These are phyloP conservation scores for Syngnathus acus DNA, from an alignment of 2,797 vertebrate species.

Conservation along the genomic window DNA sequence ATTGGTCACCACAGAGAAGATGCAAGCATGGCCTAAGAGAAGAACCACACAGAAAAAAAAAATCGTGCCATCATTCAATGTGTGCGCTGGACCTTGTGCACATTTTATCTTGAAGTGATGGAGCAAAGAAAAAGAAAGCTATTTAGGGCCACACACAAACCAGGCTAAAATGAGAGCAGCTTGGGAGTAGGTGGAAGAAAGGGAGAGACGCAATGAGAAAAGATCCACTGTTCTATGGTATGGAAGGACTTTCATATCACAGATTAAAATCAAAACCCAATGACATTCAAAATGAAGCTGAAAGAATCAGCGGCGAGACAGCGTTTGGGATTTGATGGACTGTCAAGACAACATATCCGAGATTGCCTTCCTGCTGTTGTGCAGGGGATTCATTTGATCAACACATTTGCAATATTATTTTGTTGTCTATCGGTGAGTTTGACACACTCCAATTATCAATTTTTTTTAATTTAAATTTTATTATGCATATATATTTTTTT, in stretches of 20 bases:
- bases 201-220: background rate
- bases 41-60: constrained; percentile 30
- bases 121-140: constrained; percentile 43
- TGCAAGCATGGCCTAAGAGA: constrained; percentile 30
- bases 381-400: background rate
- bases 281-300: constrained; percentile 42
- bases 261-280: constrained; percentile 57
- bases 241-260: constrained; percentile 35
- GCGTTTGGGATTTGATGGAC: constrained; percentile 1
- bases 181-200: background rate
- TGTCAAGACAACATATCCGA: background rate
- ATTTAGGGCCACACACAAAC: constrained; percentile 39
- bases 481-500: no score
- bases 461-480: no score
- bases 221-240: background rate
- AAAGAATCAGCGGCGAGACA: constrained; percentile 17
- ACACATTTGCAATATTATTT: background rate
- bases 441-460: no score
- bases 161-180: constrained; percentile 19
- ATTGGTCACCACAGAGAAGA: constrained; percentile 39
- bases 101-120: constrained; percentile 52
- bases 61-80: constrained; percentile 38
- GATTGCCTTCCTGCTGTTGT: background rate
- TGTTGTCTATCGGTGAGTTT: background rate
- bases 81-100: constrained; percentile 55